Conservation (phyloP, 2,888 invertebrate genomes). For the Branchipolynoe longqiensis region DNA sequence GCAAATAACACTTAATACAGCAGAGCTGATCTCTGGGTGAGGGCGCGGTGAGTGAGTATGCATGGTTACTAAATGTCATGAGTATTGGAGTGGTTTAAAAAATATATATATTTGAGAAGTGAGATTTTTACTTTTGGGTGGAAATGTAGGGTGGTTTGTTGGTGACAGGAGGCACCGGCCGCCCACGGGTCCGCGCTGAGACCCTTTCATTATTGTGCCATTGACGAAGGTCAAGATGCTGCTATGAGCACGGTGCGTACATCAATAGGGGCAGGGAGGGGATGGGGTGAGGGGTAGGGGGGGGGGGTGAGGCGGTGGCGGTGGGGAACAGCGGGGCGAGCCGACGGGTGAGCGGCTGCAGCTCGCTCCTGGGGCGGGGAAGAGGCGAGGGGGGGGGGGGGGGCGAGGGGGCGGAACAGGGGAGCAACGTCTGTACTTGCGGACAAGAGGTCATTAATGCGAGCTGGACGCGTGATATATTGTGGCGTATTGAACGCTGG, state of each 20-base stretch:
- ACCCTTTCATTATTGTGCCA: conserved; percentile 35
- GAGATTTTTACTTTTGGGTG: too few species aligned
- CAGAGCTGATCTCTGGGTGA: too few species aligned
- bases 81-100: too few species aligned
- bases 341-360: too few species aligned
- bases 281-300: conserved; percentile 5
- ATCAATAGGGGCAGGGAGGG: conserved; percentile 19
- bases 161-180: too few species aligned
- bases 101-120: too few species aligned
- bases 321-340: too few species aligned
- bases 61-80: too few species aligned
- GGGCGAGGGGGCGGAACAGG: background rate
- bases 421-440: conserved; percentile 21
- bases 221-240: conserved; percentile 43
- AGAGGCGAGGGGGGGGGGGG: background rate
- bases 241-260: background rate
- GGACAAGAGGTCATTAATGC: conserved; percentile 56
- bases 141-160: too few species aligned
- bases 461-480: conserved; percentile 47
- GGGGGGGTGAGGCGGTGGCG: background rate
- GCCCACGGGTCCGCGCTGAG: background rate
- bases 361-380: conserved; percentile 16
- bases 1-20: too few species aligned
- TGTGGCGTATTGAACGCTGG: conserved; percentile 52
- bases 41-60: too few species aligned